Base-by-base conservation (phyloP, 2,888 invertebrate species). In the Limnephilus lunatus region DNA sequence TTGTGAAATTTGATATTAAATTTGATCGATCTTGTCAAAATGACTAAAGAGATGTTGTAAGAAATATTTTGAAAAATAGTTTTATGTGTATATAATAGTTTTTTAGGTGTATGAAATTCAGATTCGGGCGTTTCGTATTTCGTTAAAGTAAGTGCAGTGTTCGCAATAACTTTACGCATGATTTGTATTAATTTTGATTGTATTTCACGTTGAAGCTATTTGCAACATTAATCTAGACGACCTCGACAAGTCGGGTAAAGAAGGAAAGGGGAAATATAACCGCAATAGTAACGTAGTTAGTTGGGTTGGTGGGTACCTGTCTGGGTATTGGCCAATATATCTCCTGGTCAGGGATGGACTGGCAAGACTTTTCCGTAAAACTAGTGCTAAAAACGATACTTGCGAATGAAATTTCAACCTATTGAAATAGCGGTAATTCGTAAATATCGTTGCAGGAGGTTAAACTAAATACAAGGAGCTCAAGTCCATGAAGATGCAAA, bases 141-240 rank as follows among this genome's bases (percentile, higher is more conserved):
- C 68, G n/a, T 68, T 68, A 1, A 53, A 19, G 53, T 19, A 53
- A 19, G 7, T 15, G 25, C 68, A 68, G 25, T 9, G 68, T n/a
- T 25, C 25, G 68, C 68, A 68, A 68, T 68, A 68, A 68, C 68
- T 68, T 68, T 68, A 68, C 68, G 68, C 68, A 68, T 68, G 68
- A 68, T 68, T 68, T 68, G 68, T 68, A 68, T 68, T 68, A 19
- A 68, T 68, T 68, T 68, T 68, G 25, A 68, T 68, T 68, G 68
- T 68, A 68, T 68, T 68, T 68, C 68, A 68, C 68, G 68, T n/a
- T 68, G 25, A 68, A 68, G 31, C 31, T 9, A 82, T 82, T 82
- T 82, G 82, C 82, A 82, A 82, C 32, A 82, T 82, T 82, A 31
- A 82, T 31, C 82, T 82, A 31, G 19, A 32, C 19, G 82, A 82